Evolutionary conservation across 2,797 vertebrate species (phyloP), one percentile per base, ranked within the genome.

Genomic region (Coregonus sp.): DNA sequence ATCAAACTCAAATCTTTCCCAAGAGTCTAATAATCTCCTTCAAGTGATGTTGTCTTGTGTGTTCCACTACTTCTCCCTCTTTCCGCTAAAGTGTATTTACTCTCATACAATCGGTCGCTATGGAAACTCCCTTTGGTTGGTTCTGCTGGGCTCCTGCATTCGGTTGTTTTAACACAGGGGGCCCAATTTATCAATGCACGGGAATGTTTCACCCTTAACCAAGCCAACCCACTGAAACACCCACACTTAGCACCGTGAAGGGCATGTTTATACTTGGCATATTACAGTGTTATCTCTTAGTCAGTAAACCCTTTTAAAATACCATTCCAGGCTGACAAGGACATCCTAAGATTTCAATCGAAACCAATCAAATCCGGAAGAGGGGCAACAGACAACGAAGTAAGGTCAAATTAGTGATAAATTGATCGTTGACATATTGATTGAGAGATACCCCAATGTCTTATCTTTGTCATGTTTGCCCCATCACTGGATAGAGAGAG

Each of bases 61-160:
- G 31, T 33, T 47, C 2, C 15, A 16, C 29, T 18, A 20, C 31
- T 29, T 72, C 52, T 33, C 66, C 51, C 29, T n/a, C 9, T 37
- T 68, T 29, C 51, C 25, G 50, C 40, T 2, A 47, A 11, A 2
- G 76, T 75, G 50, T 66, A 61, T 63, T 67, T 70, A 65, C 18
- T 59, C 63, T 25, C 75, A 50, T 50, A 67, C 74, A 75, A 61
- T 68, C 68, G 54, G 71, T 76, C 50, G 35, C 70, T 73, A 80
- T 75, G 56, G 78, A 63, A 71, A 75, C 73, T 40, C 56, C 18
- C 1, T 6, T 69, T 52, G 75, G 50, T 76, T 80, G 71, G 35
- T 63, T 80, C 51, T 69, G 35, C 74, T 73, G 52, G 74, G 35
- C 63, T 66, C n/a, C 4, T 59, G 74, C 29, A 7, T 68, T 73